Conservation (phyloP, 2,113 vertebrate species). For the Agapornis roseicollis region DNA sequence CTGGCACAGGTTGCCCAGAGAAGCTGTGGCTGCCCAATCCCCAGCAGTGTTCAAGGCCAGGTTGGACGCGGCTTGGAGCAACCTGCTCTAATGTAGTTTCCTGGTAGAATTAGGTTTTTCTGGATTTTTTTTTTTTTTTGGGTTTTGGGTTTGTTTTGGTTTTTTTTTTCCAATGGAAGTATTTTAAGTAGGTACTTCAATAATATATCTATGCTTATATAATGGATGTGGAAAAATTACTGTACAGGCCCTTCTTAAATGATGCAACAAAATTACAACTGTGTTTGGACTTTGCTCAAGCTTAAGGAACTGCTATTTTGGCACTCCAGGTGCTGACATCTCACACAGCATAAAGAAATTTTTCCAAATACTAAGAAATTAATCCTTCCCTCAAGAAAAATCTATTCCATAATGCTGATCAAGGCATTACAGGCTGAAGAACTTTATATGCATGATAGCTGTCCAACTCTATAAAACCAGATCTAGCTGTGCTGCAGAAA, state of each 20-base stretch:
- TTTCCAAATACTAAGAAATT: not conserved
- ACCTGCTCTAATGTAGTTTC: not conserved
- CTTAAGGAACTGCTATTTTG: not conserved
- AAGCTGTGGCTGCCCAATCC: not conserved
- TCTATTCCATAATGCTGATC: not conserved
- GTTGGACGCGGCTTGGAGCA: not conserved
- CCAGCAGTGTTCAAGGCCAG: not conserved
- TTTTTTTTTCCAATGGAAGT: not conserved
- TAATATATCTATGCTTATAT: not conserved
- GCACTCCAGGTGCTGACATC: not conserved
- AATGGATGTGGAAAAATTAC: not conserved
- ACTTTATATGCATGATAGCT: not conserved
- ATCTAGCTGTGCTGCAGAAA: not conserved
- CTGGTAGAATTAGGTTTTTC: no score
- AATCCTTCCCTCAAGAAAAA: not conserved
- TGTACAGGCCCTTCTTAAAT: not conserved
- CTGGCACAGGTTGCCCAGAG: not conserved
- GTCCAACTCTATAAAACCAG: not conserved
- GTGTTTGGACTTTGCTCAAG: not conserved
- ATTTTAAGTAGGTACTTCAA: not conserved
- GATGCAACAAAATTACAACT: not conserved
- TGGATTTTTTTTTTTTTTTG: not conserved
- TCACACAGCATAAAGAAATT: not conserved
- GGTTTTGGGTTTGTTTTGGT: no score
- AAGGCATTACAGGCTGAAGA: not conserved